Percentiles rank a stretch among this genome's conserved stretches.
phyloP scores from a whole-genome alignment of 2,888 invertebrate species.

The Drosophila fulvimacula region DNA sequence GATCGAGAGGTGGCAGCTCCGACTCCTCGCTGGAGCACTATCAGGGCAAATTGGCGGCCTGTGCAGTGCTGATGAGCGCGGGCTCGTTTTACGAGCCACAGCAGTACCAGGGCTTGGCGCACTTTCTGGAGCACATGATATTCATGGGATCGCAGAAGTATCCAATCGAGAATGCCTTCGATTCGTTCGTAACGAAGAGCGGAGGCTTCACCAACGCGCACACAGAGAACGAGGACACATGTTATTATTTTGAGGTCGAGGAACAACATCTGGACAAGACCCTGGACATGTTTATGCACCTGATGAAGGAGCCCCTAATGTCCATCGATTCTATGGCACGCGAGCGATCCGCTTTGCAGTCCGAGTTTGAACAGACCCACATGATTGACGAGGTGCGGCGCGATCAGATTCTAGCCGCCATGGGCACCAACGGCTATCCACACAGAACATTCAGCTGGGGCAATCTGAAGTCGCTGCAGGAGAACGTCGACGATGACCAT shows the following conservation, averaged over 20 bases:
- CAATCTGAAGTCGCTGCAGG: constrained; percentile 90
- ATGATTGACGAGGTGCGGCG: constrained; percentile 91
- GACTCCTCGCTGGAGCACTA: constrained; percentile 57
- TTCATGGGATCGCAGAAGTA: constrained; percentile 97
- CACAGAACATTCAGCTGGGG: constrained; percentile 93
- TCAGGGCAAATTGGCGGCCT: constrained; percentile 87
- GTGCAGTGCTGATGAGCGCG: constrained; percentile 90
- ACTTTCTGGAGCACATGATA: constrained; percentile 95
- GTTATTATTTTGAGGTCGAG: constrained; percentile 95
- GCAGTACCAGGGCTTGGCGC: constrained; percentile 92
- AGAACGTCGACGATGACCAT: constrained; percentile 88
- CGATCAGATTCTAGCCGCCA: constrained; percentile 90
- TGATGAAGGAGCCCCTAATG: constrained; percentile 95
- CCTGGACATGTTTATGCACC: constrained; percentile 94
- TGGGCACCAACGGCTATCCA: constrained; percentile 90
- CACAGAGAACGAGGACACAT: constrained; percentile 94
- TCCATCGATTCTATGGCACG: constrained; percentile 92
- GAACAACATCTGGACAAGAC: constrained; percentile 91
- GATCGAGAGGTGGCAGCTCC: constrained; percentile 9
- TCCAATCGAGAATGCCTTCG: constrained; percentile 94
- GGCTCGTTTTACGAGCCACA: constrained; percentile 92
- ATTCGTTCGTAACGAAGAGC: constrained; percentile 91
- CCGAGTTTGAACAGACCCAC: constrained; percentile 93
- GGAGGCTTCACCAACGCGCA: constrained; percentile 95
- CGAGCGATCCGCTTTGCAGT: constrained; percentile 94